Evolutionary conservation across 2,888 invertebrate species (phyloP), one percentile per base, ranked within the genome.

Genomic region (Drosophila subsilvestris): DNA sequence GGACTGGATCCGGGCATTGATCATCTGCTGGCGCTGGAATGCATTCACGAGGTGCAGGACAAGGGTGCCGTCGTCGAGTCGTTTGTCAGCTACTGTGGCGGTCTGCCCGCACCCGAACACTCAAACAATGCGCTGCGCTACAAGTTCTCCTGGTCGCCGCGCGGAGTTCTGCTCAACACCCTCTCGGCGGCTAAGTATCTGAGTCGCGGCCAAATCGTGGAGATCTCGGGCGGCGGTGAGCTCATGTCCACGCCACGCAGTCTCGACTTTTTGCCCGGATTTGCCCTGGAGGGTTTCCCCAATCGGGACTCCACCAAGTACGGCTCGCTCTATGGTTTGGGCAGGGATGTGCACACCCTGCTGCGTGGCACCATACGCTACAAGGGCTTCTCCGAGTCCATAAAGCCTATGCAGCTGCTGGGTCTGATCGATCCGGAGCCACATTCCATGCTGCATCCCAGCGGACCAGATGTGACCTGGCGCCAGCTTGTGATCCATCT

Each of bases 1-100:
- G 99, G 99, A 0, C 93, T 99, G 32, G 99, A 99, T 91, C 99
- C 99, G 0, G 99, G 99, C n/a, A 98, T 98, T 79, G 98, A 99
- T 92, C 99, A 99, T 92, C 93, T 99, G 78, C 92, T 99, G 61
- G 99, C 99, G 0, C 94, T 99, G 92, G 98, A 99, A 91, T 98
- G 98, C 90, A 98, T 99, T 85, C 98, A 99, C 90, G 96, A 98
- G 83, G 95, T 97, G 12, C 96, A 97, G 89, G 95, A 94, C 69
- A 95, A 95, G 51, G 99, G 99, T 4, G 99, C 98, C 48, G 95
- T 97, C 89, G 95, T 99, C 12, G 97, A 97, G 70, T 98, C 98
- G 0, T 99, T 99, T 90, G 95, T 98, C 0, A 99, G 98, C 0
- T 99, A 97, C 93, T 99, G 99, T 89, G 99, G 99, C 75, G 97